Evolutionary conservation across 2,113 vertebrate genomes (phyloP).

Genomic region (Daboia siamensis): DNA sequence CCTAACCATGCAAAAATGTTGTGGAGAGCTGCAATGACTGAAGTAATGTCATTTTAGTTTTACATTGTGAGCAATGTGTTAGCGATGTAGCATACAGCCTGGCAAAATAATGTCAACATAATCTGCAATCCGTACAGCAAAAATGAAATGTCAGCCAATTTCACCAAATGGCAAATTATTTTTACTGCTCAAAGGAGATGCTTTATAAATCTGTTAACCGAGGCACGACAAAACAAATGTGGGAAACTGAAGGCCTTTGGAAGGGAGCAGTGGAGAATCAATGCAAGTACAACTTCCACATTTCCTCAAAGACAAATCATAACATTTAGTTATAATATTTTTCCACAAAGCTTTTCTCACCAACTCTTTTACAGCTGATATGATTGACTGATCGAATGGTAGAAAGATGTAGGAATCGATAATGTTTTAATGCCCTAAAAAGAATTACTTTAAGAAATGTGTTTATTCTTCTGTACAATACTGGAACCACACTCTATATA

Average conservation of each 20-base stretch:
- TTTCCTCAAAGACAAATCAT: slow-evolving; percentile 23
- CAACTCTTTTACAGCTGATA: background rate
- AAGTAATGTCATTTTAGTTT: slow-evolving; percentile 64
- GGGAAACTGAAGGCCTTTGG: slow-evolving; percentile 31
- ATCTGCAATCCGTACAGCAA: slow-evolving; percentile 75
- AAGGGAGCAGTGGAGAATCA: slow-evolving; percentile 3
- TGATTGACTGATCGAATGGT: background rate
- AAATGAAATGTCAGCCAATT: slow-evolving; percentile 82
- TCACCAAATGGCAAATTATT: slow-evolving; percentile 75
- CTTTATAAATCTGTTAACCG: slow-evolving; percentile 66
- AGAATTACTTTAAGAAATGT: slow-evolving; percentile 6
- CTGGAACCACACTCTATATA: background rate
- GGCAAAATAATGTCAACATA: slow-evolving; percentile 75
- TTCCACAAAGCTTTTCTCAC: slow-evolving; percentile 25
- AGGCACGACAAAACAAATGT: slow-evolving; percentile 47
- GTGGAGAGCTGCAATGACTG: slow-evolving; percentile 53
- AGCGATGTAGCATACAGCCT: slow-evolving; percentile 66
- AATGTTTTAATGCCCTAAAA: slow-evolving; percentile 14
- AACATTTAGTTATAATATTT: slow-evolving; percentile 22
- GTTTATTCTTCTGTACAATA: slow-evolving; percentile 17
- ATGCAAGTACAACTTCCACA: slow-evolving; percentile 33
- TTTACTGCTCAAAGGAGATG: slow-evolving; percentile 63
- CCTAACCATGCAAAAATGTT: slow-evolving; percentile 58
- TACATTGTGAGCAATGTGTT: slow-evolving; percentile 69
- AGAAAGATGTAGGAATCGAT: slow-evolving; percentile 30